These are phyloP conservation scores for Hipparchia semele DNA, from an alignment of 2,888 invertebrate genomes.

Conservation along the genomic window DNA sequence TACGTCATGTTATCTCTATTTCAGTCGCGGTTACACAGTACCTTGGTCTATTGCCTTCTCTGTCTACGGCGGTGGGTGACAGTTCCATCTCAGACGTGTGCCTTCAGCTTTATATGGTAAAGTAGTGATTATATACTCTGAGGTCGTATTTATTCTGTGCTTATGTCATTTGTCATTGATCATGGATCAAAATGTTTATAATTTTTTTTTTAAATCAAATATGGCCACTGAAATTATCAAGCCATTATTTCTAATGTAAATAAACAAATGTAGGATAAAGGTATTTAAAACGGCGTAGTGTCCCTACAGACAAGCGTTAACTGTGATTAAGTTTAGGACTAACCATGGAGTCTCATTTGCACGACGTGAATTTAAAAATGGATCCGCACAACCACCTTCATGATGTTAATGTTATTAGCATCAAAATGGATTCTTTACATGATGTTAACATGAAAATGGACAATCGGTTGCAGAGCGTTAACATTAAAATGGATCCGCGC, in stretches of 20 bases:
- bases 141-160: background rate
- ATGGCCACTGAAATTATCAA: conserved; percentile 36
- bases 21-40: too few species aligned
- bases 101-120: too few species aligned
- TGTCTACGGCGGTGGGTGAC: too few species aligned
- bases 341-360: conserved; percentile 21
- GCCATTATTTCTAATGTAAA: conserved; percentile 31
- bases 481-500: conserved; percentile 34
- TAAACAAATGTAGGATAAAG: conserved; percentile 27
- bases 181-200: conserved; percentile 25
- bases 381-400: conserved; percentile 40
- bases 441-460: conserved; percentile 31
- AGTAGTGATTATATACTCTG: too few species aligned
- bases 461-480: conserved; percentile 33
- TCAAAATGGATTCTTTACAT: conserved; percentile 35
- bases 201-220: conserved; percentile 6
- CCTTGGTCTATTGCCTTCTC: too few species aligned
- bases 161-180: background rate
- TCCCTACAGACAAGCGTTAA: background rate
- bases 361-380: conserved; percentile 40
- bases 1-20: too few species aligned
- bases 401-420: conserved; percentile 39
- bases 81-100: too few species aligned
- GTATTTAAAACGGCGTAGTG: background rate
- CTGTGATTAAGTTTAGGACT: background rate